Evolutionary conservation across 2,113 vertebrate genomes (phyloP), one percentile per base, ranked within the genome.

Genomic region (Condylura cristata): DNA sequence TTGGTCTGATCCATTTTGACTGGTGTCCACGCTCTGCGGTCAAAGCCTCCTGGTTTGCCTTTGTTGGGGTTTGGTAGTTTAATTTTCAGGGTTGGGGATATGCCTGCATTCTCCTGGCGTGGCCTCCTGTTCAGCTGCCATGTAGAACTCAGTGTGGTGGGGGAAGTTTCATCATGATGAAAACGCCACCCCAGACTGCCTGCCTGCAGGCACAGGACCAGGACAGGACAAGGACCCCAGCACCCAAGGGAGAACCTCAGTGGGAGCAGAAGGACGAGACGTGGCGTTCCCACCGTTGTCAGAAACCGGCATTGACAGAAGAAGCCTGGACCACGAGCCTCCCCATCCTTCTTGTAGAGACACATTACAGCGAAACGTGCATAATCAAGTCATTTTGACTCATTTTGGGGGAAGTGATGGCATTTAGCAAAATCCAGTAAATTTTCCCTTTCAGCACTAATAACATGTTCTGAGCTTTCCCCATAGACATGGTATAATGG

Each of bases 381-480:
- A 96, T 97, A 96, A 97, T 96, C 97, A 96, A 97, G 95, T 97
- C 90, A 97, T 97, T 98, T 96, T 95, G 92, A 96, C 96, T 97
- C 97, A 90, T 96, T 98, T 98, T 76, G 80, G 60, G 97, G 96
- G 91, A 98, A 97, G 97, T 32, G 46, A 90, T 97, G 95, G 92
- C 93, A 97, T 97, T 98, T 96, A 97, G 95, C 0, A 9, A 97
- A 97, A 98, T 97, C 96, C 95, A 96, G 96, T 97, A 98, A 98
- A 98, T 97, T 96, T 97, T 97, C 96, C 98, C 97, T 98, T 98
- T 98, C 97, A 97, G 97, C 95, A 96, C 95, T 98, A 97, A 97
- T 97, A 98, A 96, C 94, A 97, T 75, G 96, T 98, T 98, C 97
- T 95, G 84, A 82, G 86, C 81, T 91, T 98, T 98, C 96, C 97